These are phyloP conservation scores for Desoria tigrina DNA, from an alignment of 2,888 invertebrate species.

Conservation along the genomic window DNA sequence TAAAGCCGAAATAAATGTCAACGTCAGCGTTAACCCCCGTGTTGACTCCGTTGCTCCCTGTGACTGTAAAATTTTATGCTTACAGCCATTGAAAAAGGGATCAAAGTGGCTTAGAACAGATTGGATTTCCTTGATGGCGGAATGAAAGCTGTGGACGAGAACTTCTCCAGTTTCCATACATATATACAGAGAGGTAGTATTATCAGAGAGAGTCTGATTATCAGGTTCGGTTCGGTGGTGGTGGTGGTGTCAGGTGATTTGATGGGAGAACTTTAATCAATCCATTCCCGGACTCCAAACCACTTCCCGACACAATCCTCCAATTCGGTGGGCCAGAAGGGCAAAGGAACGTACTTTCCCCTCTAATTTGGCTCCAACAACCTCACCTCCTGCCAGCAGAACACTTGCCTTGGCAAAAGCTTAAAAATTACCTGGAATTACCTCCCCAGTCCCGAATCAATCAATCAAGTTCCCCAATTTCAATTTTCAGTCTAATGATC, in stretches of 20 bases:
- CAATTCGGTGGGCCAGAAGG: neutral
- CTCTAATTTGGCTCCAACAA: conserved; percentile 7
- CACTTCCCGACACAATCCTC: conserved; percentile 1
- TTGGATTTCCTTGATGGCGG: conserved; percentile 12
- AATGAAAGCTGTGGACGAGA: neutral
- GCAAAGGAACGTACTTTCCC: neutral
- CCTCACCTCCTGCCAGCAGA: neutral
- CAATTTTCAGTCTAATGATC: conserved; percentile 35
- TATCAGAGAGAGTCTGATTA: conserved; percentile 10
- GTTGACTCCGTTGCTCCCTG: conserved; percentile 2
- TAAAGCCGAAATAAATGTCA: conserved; percentile 21
- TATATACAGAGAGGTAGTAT: too few relatives aligned
- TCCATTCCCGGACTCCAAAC: neutral
- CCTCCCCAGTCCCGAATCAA: conserved; percentile 26
- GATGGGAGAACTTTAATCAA: conserved; percentile 22
- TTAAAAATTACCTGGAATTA: conserved; percentile 9
- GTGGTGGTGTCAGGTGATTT: conserved; percentile 9
- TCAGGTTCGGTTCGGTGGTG: neutral
- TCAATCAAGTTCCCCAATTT: conserved; percentile 41
- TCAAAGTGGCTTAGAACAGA: neutral
- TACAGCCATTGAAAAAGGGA: neutral
- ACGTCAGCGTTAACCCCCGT: conserved; percentile 17
- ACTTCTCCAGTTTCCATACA: too few relatives aligned
- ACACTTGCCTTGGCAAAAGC: conserved; percentile 2
- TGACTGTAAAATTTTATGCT: conserved; percentile 22